Evolutionary conservation across 2,888 invertebrate species (phyloP).

Genomic region (Lasioglossum lativentre): DNA sequence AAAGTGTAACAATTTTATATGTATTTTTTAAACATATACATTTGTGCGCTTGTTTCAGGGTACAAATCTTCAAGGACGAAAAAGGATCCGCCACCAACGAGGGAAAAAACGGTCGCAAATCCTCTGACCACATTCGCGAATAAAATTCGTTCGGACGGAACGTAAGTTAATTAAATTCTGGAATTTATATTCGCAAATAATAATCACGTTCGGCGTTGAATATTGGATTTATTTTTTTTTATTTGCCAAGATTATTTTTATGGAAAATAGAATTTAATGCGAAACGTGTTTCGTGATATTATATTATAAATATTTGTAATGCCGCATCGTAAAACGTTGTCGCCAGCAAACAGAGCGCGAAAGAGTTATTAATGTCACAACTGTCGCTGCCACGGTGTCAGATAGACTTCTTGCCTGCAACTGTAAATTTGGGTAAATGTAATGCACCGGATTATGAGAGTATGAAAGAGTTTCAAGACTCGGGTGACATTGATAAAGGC

Average conservation of each 20-base stretch:
- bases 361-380: conserved; percentile 59
- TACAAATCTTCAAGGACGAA: conserved; percentile 23
- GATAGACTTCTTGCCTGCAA: conserved; percentile 15
- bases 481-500: neutral
- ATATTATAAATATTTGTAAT: conserved; percentile 5
- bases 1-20: neutral
- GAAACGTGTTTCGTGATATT: neutral
- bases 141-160: conserved; percentile 10
- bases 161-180: conserved; percentile 20
- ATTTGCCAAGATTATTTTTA: neutral
- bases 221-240: neutral
- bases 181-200: neutral
- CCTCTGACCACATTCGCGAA: conserved; percentile 41
- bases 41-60: conserved; percentile 19
- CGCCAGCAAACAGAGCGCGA: conserved; percentile 55
- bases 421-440: conserved; percentile 14
- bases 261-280: neutral
- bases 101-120: conserved; percentile 17
- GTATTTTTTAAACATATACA: neutral
- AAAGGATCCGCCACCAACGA: conserved; percentile 23
- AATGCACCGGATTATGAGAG: neutral
- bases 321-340: conserved; percentile 1
- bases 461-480: neutral
- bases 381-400: conserved; percentile 31
- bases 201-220: neutral